Conservation (phyloP, 2,888 invertebrate genomes). For the Calameuta idolon region DNA sequence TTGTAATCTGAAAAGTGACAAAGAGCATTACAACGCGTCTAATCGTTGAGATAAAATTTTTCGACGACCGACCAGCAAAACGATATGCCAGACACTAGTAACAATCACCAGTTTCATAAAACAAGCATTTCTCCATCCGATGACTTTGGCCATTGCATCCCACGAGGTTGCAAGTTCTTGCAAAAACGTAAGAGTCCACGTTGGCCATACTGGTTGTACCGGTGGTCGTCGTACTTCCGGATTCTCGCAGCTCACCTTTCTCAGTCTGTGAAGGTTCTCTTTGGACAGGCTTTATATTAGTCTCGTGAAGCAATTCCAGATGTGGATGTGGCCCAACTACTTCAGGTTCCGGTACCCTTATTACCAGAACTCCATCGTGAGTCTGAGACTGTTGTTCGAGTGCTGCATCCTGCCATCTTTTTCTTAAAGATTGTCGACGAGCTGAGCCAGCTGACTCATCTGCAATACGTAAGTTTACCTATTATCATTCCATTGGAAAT, state of each 20-base stretch:
- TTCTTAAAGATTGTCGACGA: slow-evolving; percentile 49
- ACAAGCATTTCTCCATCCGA: neutral
- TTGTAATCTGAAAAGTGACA: slow-evolving; percentile 75
- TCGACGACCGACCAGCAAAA: neutral
- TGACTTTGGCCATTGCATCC: neutral
- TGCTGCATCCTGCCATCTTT: slow-evolving; percentile 51
- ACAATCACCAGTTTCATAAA: neutral
- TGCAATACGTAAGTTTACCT: slow-evolving; percentile 12
- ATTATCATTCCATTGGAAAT: neutral
- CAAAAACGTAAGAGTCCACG: neutral
- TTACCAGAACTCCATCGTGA: slow-evolving; percentile 54
- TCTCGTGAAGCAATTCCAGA: slow-evolving; percentile 57
- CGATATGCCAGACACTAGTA: neutral
- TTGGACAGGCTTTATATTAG: slow-evolving; percentile 56
- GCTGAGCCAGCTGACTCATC: slow-evolving; percentile 18
- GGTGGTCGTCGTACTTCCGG: neutral
- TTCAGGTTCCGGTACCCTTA: slow-evolving; percentile 62
- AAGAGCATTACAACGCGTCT: slow-evolving; percentile 16
- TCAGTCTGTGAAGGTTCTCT: slow-evolving; percentile 62
- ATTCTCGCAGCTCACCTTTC: slow-evolving; percentile 48
- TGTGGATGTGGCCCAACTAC: slow-evolving; percentile 56
- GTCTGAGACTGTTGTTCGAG: slow-evolving; percentile 26
- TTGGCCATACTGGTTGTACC: neutral
- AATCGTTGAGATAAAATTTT: neutral
- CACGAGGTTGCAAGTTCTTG: neutral